Evolutionary conservation across 2,797 vertebrate species (phyloP).

Genomic region (Intellagama lesueurii): DNA sequence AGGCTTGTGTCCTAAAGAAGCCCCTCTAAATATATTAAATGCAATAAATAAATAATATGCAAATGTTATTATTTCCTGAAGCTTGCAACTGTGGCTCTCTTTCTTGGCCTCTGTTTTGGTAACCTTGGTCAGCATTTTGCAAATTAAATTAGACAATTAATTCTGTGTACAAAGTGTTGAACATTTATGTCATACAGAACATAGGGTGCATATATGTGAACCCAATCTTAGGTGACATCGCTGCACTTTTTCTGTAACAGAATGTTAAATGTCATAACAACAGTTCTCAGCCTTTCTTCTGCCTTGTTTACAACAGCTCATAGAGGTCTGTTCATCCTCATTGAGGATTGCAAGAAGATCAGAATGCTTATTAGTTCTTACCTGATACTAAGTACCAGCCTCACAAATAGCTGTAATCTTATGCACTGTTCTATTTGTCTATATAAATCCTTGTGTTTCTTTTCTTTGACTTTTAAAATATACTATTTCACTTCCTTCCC

Average conservation of each 20-base stretch:
- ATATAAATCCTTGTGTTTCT: background rate
- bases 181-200: background rate
- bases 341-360: background rate
- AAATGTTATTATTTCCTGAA: background rate
- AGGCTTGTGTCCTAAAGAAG: background rate
- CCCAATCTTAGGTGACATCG: background rate
- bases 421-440: background rate
- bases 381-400: background rate
- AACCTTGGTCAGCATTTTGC: background rate
- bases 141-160: background rate
- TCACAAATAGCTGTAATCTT: slow-evolving; percentile 11
- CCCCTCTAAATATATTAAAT: background rate
- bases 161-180: background rate
- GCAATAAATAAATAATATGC: background rate
- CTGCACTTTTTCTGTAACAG: background rate
- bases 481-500: background rate
- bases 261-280: background rate
- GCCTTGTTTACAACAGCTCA: background rate
- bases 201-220: background rate
- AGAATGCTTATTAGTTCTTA: background rate
- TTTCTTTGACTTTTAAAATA: background rate
- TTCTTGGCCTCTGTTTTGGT: background rate
- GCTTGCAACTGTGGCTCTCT: background rate
- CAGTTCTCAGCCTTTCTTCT: background rate
- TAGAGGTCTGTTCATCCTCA: background rate